Percentiles rank a stretch among this genome's conserved stretches.
phyloP scores from a whole-genome alignment of 2,888 invertebrate genomes.

The Eupithecia subumbrata region DNA sequence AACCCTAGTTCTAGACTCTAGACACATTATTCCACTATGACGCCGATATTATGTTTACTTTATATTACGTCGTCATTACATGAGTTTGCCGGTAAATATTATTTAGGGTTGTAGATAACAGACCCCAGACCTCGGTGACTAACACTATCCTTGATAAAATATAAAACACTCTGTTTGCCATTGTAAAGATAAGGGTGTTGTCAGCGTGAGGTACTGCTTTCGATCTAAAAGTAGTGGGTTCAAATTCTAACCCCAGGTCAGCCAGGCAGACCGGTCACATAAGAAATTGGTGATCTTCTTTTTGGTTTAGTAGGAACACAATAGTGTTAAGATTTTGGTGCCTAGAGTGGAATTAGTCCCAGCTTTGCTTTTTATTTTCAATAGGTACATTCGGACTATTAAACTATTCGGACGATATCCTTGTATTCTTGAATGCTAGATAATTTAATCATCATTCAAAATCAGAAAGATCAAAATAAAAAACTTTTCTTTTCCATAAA shows the following conservation, averaged over 20 bases:
- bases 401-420: too few relatives aligned
- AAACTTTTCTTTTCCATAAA: too few relatives aligned
- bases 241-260: neutral
- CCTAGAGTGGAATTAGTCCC: too few relatives aligned
- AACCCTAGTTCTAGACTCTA: neutral
- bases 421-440: too few relatives aligned
- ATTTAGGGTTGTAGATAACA: constrained; percentile 73
- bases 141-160: constrained; percentile 75
- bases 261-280: too few relatives aligned
- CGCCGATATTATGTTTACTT: constrained; percentile 22
- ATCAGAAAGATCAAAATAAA: too few relatives aligned
- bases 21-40: constrained; percentile 15
- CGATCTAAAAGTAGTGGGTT: neutral
- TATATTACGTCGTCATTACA: constrained; percentile 56
- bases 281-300: too few relatives aligned
- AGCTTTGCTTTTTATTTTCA: too few relatives aligned
- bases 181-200: constrained; percentile 7
- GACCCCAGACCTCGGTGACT: constrained; percentile 67
- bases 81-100: constrained; percentile 67
- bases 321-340: too few relatives aligned
- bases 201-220: neutral
- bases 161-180: constrained; percentile 51
- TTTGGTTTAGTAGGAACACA: too few relatives aligned
- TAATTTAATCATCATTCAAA: too few relatives aligned
- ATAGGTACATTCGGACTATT: too few relatives aligned